phyloP scores from a whole-genome alignment of 2,888 invertebrate species.

The Melitaea athalia region DNA sequence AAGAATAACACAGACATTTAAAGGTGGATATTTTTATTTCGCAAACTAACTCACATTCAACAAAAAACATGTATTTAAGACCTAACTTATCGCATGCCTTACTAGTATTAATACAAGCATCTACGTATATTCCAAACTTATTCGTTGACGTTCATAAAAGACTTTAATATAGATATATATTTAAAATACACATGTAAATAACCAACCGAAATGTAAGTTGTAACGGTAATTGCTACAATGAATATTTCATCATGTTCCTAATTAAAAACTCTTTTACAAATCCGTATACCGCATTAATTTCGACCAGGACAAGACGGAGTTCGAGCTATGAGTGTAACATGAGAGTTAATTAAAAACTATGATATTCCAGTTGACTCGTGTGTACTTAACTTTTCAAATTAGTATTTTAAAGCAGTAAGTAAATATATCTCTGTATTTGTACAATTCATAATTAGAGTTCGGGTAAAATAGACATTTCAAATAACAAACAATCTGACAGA shows the following conservation, averaged over 20 bases:
- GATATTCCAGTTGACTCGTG: background rate
- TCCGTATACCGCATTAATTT: conserved; percentile 1
- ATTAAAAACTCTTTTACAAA: background rate
- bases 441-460: background rate
- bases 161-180: too few relatives aligned
- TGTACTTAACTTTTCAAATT: background rate
- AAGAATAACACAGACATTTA: too few relatives aligned
- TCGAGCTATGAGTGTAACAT: background rate
- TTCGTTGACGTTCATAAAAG: too few relatives aligned
- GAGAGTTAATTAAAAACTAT: background rate
- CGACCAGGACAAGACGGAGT: background rate
- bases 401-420: background rate
- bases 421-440: background rate
- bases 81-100: too few relatives aligned
- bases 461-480: too few relatives aligned
- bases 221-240: background rate
- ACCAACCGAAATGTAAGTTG: background rate
- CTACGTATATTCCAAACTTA: too few relatives aligned
- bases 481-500: too few relatives aligned
- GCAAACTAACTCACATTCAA: too few relatives aligned
- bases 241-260: conserved; percentile 5
- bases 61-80: too few relatives aligned
- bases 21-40: too few relatives aligned
- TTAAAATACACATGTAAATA: too few relatives aligned
- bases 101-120: too few relatives aligned